A percentile compares a stretch with the other conserved stretches of the same genome.
Evolutionary conservation across 2,797 vertebrate species (phyloP).

Genomic region (Fundulus diaphanus): DNA sequence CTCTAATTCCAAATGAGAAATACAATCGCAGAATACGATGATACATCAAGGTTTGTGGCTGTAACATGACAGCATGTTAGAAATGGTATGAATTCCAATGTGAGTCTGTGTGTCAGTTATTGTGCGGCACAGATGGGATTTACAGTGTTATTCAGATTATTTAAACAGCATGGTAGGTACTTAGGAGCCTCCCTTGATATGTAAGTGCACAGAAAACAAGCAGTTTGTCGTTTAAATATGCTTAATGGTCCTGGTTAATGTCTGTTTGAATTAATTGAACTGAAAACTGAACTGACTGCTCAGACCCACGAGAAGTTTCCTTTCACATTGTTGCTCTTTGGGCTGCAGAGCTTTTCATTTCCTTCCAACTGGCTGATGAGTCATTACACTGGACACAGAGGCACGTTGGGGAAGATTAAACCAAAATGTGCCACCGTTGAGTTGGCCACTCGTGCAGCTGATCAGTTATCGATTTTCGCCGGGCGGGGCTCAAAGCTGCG

Average conservation of each 20-base stretch:
- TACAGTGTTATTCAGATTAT: constrained; percentile 3
- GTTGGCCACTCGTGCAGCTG: constrained; percentile 22
- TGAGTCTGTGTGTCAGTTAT: not conserved
- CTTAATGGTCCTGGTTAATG: not conserved
- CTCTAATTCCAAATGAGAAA: not conserved
- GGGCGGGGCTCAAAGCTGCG: constrained; percentile 26
- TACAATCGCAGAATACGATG: too few species aligned
- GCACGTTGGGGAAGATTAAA: constrained; percentile 43
- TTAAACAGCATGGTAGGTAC: constrained; percentile 15
- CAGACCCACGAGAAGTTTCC: not conserved
- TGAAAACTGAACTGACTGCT: not conserved
- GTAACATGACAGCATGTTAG: not conserved
- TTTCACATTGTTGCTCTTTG: constrained; percentile 6
- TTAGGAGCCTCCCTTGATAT: not conserved
- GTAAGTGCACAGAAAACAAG: not conserved
- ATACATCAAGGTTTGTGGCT: not conserved
- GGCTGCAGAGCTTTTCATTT: constrained; percentile 29
- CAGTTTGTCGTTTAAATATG: not conserved
- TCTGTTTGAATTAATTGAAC: not conserved
- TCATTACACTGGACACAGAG: constrained; percentile 25
- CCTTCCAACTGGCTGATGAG: constrained; percentile 17
- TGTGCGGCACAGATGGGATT: not conserved
- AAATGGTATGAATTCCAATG: not conserved
- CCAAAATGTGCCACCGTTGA: constrained; percentile 20
- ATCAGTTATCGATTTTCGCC: constrained; percentile 65